Conservation (phyloP, 2,113 vertebrate species). For the Cricetomys ansorgei region DNA sequence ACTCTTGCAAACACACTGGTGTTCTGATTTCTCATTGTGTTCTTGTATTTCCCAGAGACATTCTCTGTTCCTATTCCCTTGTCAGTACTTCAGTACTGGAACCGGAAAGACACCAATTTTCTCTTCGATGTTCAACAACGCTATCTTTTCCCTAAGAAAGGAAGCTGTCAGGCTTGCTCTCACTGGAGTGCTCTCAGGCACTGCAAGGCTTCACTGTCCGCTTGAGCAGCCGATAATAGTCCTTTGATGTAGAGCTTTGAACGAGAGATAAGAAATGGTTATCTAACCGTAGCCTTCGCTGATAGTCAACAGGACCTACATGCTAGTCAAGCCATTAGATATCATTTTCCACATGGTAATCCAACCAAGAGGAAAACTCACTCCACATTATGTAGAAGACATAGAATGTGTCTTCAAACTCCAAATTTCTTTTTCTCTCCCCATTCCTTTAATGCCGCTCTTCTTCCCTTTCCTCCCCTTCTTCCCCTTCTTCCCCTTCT, state of each 20-base stretch:
- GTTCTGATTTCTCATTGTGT: constrained; percentile 4
- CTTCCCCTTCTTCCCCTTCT: neutral
- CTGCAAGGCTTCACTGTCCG: constrained; percentile 76
- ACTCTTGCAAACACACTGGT: neutral
- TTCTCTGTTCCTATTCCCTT: neutral
- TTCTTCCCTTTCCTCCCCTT: too few species aligned
- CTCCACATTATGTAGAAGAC: neutral
- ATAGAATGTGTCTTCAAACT: constrained; percentile 7
- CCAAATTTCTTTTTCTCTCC: neutral
- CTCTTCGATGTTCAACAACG: neutral
- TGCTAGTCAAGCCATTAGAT: constrained; percentile 76
- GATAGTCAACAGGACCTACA: constrained; percentile 81
- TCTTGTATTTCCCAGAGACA: neutral
- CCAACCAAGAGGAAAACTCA: constrained; percentile 57
- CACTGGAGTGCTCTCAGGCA: constrained; percentile 74
- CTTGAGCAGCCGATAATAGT: constrained; percentile 83
- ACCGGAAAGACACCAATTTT: constrained; percentile 38
- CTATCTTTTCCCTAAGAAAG: constrained; percentile 61
- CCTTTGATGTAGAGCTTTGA: constrained; percentile 88
- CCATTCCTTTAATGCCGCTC: neutral
- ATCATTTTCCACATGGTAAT: constrained; percentile 73
- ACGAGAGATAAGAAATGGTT: constrained; percentile 86
- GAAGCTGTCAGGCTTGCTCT: constrained; percentile 63
- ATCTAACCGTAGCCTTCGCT: constrained; percentile 78
- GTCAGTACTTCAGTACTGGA: neutral